Evolutionary conservation across 2,888 invertebrate species (phyloP).

Genomic region (Tachystola acroxantha): DNA sequence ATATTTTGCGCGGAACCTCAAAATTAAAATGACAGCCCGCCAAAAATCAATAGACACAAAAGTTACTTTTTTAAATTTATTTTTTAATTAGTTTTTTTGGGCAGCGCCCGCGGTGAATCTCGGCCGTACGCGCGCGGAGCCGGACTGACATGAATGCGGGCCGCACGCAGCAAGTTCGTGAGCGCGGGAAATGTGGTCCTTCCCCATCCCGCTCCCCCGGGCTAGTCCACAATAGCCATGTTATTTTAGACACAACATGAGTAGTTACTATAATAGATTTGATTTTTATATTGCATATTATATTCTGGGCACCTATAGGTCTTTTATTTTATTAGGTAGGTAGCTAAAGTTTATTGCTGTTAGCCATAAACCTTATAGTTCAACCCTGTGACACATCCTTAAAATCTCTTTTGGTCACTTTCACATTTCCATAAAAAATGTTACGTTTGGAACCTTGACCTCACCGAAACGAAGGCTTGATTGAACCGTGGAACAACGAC

Average conservation of each 20-base stretch:
- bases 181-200: constrained; percentile 37
- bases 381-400: no score
- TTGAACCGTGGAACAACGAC: no score
- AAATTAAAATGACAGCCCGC: constrained; percentile 17
- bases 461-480: no score
- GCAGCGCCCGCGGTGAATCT: constrained; percentile 36
- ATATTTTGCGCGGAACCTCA: constrained; percentile 8
- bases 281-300: no score
- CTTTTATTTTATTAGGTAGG: no score
- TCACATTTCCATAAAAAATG: no score
- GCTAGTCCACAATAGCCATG: constrained; percentile 31
- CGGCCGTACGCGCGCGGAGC: constrained; percentile 58
- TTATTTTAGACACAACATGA: constrained; percentile 37
- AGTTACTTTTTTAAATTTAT: constrained; percentile 12
- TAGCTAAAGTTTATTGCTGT: no score
- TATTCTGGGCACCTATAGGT: no score
- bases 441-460: no score
- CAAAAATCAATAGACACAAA: constrained; percentile 20
- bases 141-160: constrained; percentile 44
- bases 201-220: constrained; percentile 26
- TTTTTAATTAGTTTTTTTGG: constrained; percentile 23
- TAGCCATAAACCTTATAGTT: no score
- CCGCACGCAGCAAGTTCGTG: constrained; percentile 12
- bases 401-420: no score
- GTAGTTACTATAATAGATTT: no score